Conservation (phyloP, 1,140 invertebrate species). For the Macrobrachium rosenbergii region DNA sequence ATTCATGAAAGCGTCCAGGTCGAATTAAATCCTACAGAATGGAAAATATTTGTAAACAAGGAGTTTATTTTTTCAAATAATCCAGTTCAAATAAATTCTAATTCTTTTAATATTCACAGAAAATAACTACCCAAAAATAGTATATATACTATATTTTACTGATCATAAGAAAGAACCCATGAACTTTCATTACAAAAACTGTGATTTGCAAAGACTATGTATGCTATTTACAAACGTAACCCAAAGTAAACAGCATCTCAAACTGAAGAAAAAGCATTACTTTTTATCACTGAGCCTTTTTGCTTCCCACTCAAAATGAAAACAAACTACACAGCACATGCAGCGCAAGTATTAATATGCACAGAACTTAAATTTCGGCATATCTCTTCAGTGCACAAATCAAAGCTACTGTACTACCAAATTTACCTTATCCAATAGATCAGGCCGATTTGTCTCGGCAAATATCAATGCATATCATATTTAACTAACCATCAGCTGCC, state of each 20-base stretch:
- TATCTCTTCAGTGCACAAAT: not conserved
- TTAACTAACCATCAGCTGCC: constrained; percentile 56
- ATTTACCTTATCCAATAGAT: constrained; percentile 58
- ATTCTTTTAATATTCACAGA: too few relatives aligned
- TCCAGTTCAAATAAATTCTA: not conserved
- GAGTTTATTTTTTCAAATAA: not conserved
- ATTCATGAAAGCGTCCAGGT: constrained; percentile 58
- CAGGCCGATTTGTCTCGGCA: constrained; percentile 63
- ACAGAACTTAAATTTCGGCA: not conserved
- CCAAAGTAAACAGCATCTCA: too few relatives aligned
- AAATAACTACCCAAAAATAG: too few relatives aligned
- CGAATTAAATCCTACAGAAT: constrained; percentile 54
- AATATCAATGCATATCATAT: constrained; percentile 51
- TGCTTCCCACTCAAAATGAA: not conserved
- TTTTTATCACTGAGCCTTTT: too few relatives aligned
- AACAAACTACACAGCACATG: not conserved
- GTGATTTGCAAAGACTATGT: too few relatives aligned
- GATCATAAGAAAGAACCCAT: too few relatives aligned
- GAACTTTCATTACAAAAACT: too few relatives aligned
- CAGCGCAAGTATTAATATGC: not conserved
- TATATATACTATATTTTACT: too few relatives aligned
- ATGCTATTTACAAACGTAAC: too few relatives aligned
- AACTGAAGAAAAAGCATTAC: too few relatives aligned
- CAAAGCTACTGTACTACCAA: not conserved
- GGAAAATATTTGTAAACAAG: not conserved